Conservation (phyloP, 53 echinoderm and acorn worm genomes). For the Antedon mediterranea region DNA sequence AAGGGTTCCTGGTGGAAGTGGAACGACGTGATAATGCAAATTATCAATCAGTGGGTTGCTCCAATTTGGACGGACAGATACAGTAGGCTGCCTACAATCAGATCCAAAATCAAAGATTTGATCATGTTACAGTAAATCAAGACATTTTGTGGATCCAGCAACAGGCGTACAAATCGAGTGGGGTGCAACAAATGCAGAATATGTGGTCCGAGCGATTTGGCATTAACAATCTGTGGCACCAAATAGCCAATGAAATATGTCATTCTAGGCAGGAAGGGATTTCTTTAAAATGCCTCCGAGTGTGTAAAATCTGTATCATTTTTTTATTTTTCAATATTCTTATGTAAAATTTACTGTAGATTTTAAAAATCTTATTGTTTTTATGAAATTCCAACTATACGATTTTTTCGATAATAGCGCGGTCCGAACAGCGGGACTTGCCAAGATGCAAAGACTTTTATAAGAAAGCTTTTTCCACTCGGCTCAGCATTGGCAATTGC, state of each 20-base stretch:
- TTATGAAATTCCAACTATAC: constrained; percentile 24
- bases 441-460: constrained; percentile 11
- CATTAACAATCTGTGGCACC: constrained; percentile 9
- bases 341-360: too few relatives aligned
- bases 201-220: constrained; percentile 16
- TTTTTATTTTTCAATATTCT: too few relatives aligned
- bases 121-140: constrained; percentile 5
- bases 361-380: too few relatives aligned
- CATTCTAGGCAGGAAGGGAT: too few relatives aligned
- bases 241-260: constrained; percentile 3
- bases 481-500: constrained; percentile 29
- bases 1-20: constrained; percentile 9
- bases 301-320: too few relatives aligned
- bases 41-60: constrained; percentile 17
- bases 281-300: too few relatives aligned
- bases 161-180: constrained; percentile 2
- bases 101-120: background rate
- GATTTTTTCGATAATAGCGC: constrained; percentile 33
- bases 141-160: constrained; percentile 9
- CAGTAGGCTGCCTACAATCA: background rate
- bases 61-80: constrained; percentile 9
- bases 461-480: constrained; percentile 11
- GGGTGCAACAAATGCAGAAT: constrained; percentile 3
- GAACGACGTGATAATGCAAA: constrained; percentile 11
- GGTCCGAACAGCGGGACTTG: constrained; percentile 11